Evolutionary conservation across 2,113 vertebrate species (phyloP).

Genomic region (Hucho hucho): DNA sequence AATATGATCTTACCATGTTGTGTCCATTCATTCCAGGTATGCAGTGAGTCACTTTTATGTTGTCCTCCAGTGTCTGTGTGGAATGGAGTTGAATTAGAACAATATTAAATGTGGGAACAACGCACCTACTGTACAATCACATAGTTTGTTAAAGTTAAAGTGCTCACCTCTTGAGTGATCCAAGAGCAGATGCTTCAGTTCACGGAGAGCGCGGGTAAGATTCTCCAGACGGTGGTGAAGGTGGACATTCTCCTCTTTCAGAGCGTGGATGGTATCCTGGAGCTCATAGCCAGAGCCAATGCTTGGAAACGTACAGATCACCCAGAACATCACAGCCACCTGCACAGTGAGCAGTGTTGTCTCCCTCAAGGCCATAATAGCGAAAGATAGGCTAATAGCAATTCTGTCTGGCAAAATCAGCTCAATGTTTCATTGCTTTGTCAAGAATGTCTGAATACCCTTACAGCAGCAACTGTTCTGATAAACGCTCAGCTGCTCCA

Average conservation of each 20-base stretch:
- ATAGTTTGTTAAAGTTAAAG: no score
- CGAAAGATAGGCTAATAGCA: not conserved
- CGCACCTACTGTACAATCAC: not conserved
- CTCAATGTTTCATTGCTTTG: not conserved
- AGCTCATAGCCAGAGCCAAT: constrained; percentile 58
- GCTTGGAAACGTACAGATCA: constrained; percentile 32
- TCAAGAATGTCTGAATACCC: no score
- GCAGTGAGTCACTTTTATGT: constrained; percentile 40
- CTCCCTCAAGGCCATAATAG: not conserved
- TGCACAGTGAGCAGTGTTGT: constrained; percentile 29
- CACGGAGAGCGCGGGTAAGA: constrained; percentile 58
- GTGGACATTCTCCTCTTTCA: constrained; percentile 67
- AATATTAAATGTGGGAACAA: no score
- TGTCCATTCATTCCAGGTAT: constrained; percentile 65
- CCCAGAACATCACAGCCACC: constrained; percentile 21
- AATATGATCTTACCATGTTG: constrained; percentile 54
- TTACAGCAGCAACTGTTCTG: not conserved
- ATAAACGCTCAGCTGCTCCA: not conserved
- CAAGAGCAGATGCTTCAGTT: constrained; percentile 61
- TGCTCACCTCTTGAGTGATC: constrained; percentile 58
- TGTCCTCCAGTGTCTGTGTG: constrained; percentile 33
- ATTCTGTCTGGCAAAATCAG: not conserved
- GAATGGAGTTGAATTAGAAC: constrained; percentile 9
- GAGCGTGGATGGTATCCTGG: constrained; percentile 67
- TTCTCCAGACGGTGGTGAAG: constrained; percentile 67